Percentiles rank a stretch among this genome's conserved stretches.
Conservation (phyloP, 2,888 invertebrate genomes). For the Tenodera sinensis region DNA sequence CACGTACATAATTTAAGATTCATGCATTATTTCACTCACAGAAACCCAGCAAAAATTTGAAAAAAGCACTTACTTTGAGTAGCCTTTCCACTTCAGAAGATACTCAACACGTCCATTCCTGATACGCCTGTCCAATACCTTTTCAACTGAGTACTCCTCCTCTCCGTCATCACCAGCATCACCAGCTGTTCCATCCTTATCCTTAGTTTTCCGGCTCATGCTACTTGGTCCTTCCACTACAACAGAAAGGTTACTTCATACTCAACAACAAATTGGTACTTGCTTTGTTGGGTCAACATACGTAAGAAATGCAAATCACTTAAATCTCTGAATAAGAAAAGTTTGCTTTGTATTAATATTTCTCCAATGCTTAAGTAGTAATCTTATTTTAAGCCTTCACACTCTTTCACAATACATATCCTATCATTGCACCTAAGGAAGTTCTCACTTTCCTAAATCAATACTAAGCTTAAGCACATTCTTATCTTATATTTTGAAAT, state of each 20-base stretch:
- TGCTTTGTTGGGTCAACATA: neutral
- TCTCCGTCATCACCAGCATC: constrained; percentile 26
- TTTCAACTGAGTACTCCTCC: constrained; percentile 82
- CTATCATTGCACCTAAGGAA: too few relatives aligned
- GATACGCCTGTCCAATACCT: constrained; percentile 79
- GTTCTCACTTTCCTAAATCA: too few relatives aligned
- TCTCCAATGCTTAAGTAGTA: too few relatives aligned
- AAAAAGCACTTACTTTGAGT: constrained; percentile 52
- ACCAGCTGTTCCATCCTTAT: constrained; percentile 27
- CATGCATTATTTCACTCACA: too few relatives aligned
- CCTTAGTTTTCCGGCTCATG: constrained; percentile 26
- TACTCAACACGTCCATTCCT: constrained; percentile 71
- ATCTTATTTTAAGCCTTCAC: too few relatives aligned
- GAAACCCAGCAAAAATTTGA: too few relatives aligned
- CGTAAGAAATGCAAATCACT: neutral
- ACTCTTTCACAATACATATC: too few relatives aligned
- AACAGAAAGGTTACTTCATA: neutral
- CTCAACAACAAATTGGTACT: neutral
- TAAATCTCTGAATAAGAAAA: too few relatives aligned
- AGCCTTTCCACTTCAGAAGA: constrained; percentile 75
- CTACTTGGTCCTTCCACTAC: constrained; percentile 28
- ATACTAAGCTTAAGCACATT: too few relatives aligned
- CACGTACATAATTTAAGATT: too few relatives aligned
- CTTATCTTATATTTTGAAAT: too few relatives aligned
- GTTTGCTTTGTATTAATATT: too few relatives aligned